These are phyloP conservation scores for Brenthis hecate DNA, from an alignment of 2,888 invertebrate species.

Conservation along the genomic window DNA sequence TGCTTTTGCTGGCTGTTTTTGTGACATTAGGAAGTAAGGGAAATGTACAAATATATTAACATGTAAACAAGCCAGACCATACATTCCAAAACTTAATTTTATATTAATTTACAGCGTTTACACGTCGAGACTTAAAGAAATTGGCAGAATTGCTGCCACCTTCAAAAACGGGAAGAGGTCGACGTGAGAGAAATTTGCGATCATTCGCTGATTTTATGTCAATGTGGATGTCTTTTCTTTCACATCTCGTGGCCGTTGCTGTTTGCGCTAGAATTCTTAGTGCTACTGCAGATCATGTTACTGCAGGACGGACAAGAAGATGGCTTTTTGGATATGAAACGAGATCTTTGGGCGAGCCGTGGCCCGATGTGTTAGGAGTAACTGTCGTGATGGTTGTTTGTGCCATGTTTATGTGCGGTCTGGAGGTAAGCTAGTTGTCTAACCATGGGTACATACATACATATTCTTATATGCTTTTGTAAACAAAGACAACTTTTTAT, in stretches of 20 bases:
- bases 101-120: slow-evolving; percentile 60
- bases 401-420: slow-evolving; percentile 84
- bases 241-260: slow-evolving; percentile 82
- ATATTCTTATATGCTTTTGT: background rate
- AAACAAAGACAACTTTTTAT: background rate
- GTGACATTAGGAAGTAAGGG: slow-evolving; percentile 79
- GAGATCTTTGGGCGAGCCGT: slow-evolving; percentile 82
- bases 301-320: slow-evolving; percentile 81
- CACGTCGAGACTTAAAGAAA: slow-evolving; percentile 68
- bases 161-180: slow-evolving; percentile 63
- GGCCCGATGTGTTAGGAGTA: slow-evolving; percentile 85
- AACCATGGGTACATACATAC: too few species aligned
- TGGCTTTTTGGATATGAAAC: slow-evolving; percentile 84
- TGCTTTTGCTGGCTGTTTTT: slow-evolving; percentile 76
- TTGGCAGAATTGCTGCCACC: slow-evolving; percentile 68
- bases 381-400: slow-evolving; percentile 83
- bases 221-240: slow-evolving; percentile 83
- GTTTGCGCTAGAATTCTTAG: slow-evolving; percentile 84
- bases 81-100: background rate
- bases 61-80: slow-evolving; percentile 11
- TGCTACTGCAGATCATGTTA: slow-evolving; percentile 84
- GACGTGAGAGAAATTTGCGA: slow-evolving; percentile 72
- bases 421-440: slow-evolving; percentile 71
- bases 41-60: too few species aligned
- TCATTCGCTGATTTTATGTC: slow-evolving; percentile 82